Percentiles rank a stretch among this genome's conserved stretches.
These are phyloP conservation scores for Neomonachus schauinslandi DNA, from an alignment of 2,113 vertebrate genomes.

Conservation along the genomic window DNA sequence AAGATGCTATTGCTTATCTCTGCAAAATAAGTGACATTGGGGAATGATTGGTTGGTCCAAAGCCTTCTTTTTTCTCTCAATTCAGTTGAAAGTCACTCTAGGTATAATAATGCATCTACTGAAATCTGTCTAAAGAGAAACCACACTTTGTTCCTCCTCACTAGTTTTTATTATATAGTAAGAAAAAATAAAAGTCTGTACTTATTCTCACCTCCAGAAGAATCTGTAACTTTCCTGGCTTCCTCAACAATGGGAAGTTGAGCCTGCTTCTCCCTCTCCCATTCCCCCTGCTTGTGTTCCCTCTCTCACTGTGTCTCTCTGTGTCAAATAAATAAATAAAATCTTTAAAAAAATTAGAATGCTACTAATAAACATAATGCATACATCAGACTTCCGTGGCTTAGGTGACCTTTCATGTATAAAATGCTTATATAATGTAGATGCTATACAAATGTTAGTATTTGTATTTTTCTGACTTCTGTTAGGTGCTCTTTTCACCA, in stretches of 20 bases:
- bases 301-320: no score
- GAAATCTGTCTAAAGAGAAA: not conserved
- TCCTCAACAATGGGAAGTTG: not conserved
- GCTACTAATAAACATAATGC: not conserved
- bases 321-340: no score
- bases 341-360: not conserved
- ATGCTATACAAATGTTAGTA: not conserved
- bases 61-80: not conserved
- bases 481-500: not conserved
- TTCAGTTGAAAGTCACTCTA: not conserved
- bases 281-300: no score
- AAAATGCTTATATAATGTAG: not conserved
- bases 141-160: not conserved
- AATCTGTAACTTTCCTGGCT: not conserved
- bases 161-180: slow-evolving; percentile 3
- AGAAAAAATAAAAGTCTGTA: not conserved
- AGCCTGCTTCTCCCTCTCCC: no score
- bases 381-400: not conserved
- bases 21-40: slow-evolving; percentile 43
- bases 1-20: not conserved
- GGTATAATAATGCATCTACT: not conserved
- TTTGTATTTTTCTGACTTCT: not conserved
- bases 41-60: not conserved
- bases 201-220: not conserved
- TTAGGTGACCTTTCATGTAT: not conserved